Percentiles rank a stretch among this genome's conserved stretches.
Conservation (phyloP, 2,888 invertebrate species). For the Caenorhabditis sulstoni region DNA sequence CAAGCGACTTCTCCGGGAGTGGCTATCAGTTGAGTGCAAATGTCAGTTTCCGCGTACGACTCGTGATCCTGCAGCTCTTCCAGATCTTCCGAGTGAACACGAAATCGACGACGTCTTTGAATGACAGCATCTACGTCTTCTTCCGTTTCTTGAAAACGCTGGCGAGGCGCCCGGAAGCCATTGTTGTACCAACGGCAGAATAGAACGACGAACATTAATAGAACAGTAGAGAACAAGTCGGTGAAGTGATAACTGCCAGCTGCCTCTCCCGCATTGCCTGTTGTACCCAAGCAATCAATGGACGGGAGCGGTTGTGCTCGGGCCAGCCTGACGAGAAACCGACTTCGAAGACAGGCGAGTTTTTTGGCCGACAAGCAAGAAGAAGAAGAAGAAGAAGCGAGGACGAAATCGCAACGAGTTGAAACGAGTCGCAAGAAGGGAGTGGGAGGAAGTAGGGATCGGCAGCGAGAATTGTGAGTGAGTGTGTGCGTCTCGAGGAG, state of each 20-base stretch:
- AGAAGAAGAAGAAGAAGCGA: no score
- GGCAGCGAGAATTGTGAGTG: slow-evolving; percentile 41
- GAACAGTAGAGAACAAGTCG: slow-evolving; percentile 51
- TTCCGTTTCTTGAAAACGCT: slow-evolving; percentile 18
- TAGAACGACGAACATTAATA: slow-evolving; percentile 57
- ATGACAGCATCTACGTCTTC: slow-evolving; percentile 25
- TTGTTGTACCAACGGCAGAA: slow-evolving; percentile 56
- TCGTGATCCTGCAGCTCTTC: slow-evolving; percentile 52
- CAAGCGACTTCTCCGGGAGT: slow-evolving; percentile 34
- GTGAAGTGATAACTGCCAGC: slow-evolving; percentile 13
- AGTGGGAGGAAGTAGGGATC: slow-evolving; percentile 27
- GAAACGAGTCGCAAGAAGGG: slow-evolving; percentile 22
- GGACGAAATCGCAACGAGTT: slow-evolving; percentile 31
- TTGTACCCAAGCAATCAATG: slow-evolving; percentile 43
- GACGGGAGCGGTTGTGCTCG: slow-evolving; percentile 31
- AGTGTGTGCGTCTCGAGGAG: slow-evolving; percentile 20
- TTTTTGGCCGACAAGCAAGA: slow-evolving; percentile 16
- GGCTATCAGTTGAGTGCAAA: slow-evolving; percentile 38
- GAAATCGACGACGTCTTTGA: slow-evolving; percentile 30
- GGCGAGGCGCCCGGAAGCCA: slow-evolving; percentile 16
- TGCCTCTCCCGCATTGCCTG: slow-evolving; percentile 29
- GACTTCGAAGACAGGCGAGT: slow-evolving; percentile 30
- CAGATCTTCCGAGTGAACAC: slow-evolving; percentile 43
- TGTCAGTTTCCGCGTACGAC: slow-evolving; percentile 44
- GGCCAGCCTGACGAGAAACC: slow-evolving; percentile 49